These are phyloP conservation scores for Prionace glauca DNA, from an alignment of 2,797 vertebrate species.

Conservation along the genomic window DNA sequence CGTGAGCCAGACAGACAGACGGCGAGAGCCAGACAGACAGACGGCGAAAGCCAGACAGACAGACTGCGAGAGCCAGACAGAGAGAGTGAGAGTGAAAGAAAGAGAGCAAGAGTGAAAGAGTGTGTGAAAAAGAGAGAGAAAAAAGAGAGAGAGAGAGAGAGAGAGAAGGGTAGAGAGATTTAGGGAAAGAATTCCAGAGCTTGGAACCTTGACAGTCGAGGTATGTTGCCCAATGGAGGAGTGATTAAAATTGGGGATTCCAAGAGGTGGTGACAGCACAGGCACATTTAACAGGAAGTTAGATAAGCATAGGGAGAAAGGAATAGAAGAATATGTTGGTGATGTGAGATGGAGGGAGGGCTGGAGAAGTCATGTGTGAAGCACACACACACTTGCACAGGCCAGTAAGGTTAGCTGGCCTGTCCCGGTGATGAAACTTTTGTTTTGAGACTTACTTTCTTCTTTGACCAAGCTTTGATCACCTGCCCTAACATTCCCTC, in stretches of 20 bases:
- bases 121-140: not conserved
- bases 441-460: not conserved
- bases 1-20: no score
- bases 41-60: no score
- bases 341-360: not conserved
- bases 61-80: no score
- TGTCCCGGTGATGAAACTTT: not conserved
- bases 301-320: not conserved
- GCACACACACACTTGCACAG: not conserved
- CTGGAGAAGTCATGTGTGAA: not conserved
- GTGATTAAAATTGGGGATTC: not conserved
- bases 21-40: no score
- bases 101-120: no score
- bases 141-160: not conserved
- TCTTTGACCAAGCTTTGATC: not conserved
- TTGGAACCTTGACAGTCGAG: not conserved
- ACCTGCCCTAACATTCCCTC: not conserved
- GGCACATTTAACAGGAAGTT: not conserved
- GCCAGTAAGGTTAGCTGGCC: not conserved
- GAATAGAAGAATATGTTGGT: not conserved
- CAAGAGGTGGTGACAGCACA: not conserved
- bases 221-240: not conserved
- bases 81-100: no score
- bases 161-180: not conserved
- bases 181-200: not conserved